Conservation (phyloP, 2,797 vertebrate species). For the Cygnus olor region DNA sequence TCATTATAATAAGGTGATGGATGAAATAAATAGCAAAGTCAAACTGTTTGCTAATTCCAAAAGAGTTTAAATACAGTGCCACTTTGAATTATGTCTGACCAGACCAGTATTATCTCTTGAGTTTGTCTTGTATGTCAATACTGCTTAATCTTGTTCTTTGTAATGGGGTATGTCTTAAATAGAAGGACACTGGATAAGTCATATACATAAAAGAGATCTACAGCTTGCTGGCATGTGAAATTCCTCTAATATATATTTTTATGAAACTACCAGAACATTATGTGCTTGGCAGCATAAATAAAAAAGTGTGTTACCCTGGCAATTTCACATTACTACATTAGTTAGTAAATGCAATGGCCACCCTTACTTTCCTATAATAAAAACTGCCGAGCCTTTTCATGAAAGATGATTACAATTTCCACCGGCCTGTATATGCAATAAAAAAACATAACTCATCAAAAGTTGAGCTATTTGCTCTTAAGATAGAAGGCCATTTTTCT, state of each 20-base stretch:
- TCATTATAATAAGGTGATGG: not conserved
- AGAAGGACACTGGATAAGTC: conserved; percentile 64
- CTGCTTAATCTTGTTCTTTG: conserved; percentile 29
- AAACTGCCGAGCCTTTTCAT: conserved; percentile 72
- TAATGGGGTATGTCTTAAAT: not conserved
- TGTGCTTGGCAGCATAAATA: conserved; percentile 72
- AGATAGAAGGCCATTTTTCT: conserved; percentile 70
- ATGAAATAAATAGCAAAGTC: not conserved
- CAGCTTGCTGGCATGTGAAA: conserved; percentile 56
- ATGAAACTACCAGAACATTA: conserved; percentile 55
- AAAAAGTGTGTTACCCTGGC: conserved; percentile 65
- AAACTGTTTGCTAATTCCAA: not conserved
- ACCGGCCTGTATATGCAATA: conserved; percentile 63
- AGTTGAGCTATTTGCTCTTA: conserved; percentile 80
- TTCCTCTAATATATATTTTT: conserved; percentile 62
- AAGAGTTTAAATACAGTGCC: not conserved
- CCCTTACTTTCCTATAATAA: conserved; percentile 67
- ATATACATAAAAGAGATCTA: conserved; percentile 56
- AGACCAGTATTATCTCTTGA: not conserved
- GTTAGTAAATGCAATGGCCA: conserved; percentile 70
- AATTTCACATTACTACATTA: conserved; percentile 70
- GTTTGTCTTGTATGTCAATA: conserved; percentile 5
- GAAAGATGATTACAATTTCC: conserved; percentile 81
- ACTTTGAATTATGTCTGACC: not conserved
- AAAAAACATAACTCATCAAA: conserved; percentile 75